Evolutionary conservation across 2,888 invertebrate genomes (phyloP), one percentile per base, ranked within the genome.

Genomic region (Drosophila peninsularis): DNA sequence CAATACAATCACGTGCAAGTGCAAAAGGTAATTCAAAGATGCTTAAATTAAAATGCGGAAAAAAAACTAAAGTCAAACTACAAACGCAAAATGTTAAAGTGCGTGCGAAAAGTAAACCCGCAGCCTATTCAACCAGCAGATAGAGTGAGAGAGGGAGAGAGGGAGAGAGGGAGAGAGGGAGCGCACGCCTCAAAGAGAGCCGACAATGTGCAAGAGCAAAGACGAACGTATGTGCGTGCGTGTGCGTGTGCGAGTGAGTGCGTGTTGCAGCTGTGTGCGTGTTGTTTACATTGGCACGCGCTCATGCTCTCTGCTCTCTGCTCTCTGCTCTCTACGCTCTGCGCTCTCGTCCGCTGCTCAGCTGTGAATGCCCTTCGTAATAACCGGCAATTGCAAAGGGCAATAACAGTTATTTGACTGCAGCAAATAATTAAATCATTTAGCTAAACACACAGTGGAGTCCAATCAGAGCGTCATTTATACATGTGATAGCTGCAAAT

Each of bases 221-320:
- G 14, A 6, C 21, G 44, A 10, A 30, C 6, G 39, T 30, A 7
- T 7, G 34, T 36, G 24, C 24, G 30, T 11, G 49, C 30, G 36
- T 34, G 42, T n/a, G 21, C 3, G 21, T 42, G 41, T 55, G 32
- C 3, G 53, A 30, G 39, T 41, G 39, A 11, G 19, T 39, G 14
- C n/a, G 13, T 27, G 41, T 6, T 54, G 54, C 30, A 32, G 3
- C 41, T 49, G 54, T 45, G 36, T 52, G 54, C 36, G 60, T 36
- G 42, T 75, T 75, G 77, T 77, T 75, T 77, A 75, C 77, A 72
- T 72, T 64, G 63, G 11, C 21, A 45, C 34, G n/a, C 58, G 58
- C 66, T 42, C 57, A 53, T 21, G 1, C 45, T 11, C 45, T n/a
- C 45, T 27, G 41, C 27, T 27, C 41, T 44, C 41, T 36, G n/a